Evolutionary conservation across 2,888 invertebrate species (phyloP).

Genomic region (Drosophila yooni): DNA sequence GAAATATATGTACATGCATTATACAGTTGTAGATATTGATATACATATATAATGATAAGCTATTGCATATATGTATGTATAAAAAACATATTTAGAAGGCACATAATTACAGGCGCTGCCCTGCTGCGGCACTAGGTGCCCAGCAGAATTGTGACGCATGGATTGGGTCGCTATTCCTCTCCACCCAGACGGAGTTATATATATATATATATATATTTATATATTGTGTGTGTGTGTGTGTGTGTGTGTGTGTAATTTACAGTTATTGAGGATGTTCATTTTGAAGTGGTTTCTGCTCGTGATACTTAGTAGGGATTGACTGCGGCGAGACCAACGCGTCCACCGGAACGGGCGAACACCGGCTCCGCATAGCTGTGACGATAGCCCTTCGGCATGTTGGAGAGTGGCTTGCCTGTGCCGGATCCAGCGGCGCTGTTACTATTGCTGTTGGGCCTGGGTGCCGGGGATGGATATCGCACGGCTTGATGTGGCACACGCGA

Average conservation of each 20-base stretch:
- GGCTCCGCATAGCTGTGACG: constrained; percentile 85
- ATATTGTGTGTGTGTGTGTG: background rate
- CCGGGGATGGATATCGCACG: constrained; percentile 73
- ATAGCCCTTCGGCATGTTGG: constrained; percentile 84
- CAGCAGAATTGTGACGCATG: constrained; percentile 40
- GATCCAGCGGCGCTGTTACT: constrained; percentile 27
- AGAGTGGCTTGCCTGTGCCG: constrained; percentile 77
- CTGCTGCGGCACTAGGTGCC: constrained; percentile 35
- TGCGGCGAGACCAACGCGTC: constrained; percentile 84
- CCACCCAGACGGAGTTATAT: constrained; percentile 4
- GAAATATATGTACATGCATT: constrained; percentile 33
- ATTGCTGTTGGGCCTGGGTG: constrained; percentile 69
- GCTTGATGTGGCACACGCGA: constrained; percentile 48
- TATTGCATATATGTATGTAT: constrained; percentile 34
- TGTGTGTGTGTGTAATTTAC: constrained; percentile 41
- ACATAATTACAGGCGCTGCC: constrained; percentile 75
- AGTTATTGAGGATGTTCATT: constrained; percentile 37
- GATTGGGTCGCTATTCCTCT: constrained; percentile 31
- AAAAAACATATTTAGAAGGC: constrained; percentile 65
- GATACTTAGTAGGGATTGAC: constrained; percentile 83
- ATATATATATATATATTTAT: constrained; percentile 9
- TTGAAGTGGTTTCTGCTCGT: background rate
- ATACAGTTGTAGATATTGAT: constrained; percentile 28
- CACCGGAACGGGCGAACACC: constrained; percentile 83
- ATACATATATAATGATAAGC: constrained; percentile 17